Evolutionary conservation across 2,888 invertebrate species (phyloP).

Genomic region (Drosophila robusta): DNA sequence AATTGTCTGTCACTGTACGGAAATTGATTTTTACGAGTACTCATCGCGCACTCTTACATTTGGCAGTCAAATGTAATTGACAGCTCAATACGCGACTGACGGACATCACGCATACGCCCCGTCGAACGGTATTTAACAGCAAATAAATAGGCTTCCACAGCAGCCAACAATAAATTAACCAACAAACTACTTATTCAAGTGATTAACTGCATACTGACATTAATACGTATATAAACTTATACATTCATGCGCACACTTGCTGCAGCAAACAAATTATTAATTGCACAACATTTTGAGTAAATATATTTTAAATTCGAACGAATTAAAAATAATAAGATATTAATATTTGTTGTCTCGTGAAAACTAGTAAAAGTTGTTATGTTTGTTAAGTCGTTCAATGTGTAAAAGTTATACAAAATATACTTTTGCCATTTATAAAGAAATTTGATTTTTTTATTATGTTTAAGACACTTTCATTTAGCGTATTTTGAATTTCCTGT

Average conservation of each 20-base stretch:
- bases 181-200: slow-evolving; percentile 21
- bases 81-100: slow-evolving; percentile 34
- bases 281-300: slow-evolving; percentile 33
- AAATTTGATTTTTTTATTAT: too few relatives aligned
- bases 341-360: slow-evolving; percentile 44
- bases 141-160: slow-evolving; percentile 23
- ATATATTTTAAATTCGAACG: slow-evolving; percentile 40
- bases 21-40: slow-evolving; percentile 64
- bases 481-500: too few relatives aligned
- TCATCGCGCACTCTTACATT: slow-evolving; percentile 40
- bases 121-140: slow-evolving; percentile 34
- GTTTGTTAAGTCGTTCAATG: too few relatives aligned
- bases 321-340: slow-evolving; percentile 59
- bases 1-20: slow-evolving; percentile 49
- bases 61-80: slow-evolving; percentile 54
- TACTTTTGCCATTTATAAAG: too few relatives aligned
- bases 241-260: background rate
- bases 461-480: too few relatives aligned
- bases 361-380: slow-evolving; percentile 3
- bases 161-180: slow-evolving; percentile 20
- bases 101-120: slow-evolving; percentile 49
- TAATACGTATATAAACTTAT: background rate
- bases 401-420: too few relatives aligned
- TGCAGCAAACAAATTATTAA: slow-evolving; percentile 14
- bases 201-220: slow-evolving; percentile 25